Evolutionary conservation across 2,797 vertebrate genomes (phyloP), one percentile per base, ranked within the genome.

Genomic region (Mormyrus proboscirostris): DNA sequence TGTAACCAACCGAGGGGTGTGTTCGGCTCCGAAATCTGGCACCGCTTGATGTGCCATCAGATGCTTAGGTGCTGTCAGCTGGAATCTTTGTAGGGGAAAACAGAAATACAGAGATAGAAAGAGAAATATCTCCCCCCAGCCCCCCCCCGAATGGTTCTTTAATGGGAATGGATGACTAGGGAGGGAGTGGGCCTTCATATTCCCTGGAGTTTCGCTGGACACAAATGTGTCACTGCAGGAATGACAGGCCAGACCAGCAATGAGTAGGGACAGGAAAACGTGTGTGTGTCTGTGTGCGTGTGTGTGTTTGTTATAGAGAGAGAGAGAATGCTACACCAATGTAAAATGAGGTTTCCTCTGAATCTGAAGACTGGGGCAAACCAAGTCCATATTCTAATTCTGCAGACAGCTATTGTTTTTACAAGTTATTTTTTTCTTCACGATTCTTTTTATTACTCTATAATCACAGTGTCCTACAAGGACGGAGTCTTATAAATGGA

Each of bases 41-140:
- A 12, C 65, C 33, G n/a, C 73, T 87, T 73, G 44, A 69, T 38
- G 53, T 87, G 89, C 25, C 84, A 87, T 14, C 62, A 50, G 10
- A 53, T 69, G 50, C 85, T n/a, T 65, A 79, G 84, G 51, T 87
- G 49, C 49, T 50, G 65, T 73, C 50, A 89, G 41, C 49, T 38
- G 6, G 38, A 49, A 47, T 53, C 14, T 76, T 89, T 89, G 22
- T 41, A 51, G 3, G 38, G 49, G 86, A 82, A 83, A 49, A 44
- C n/a, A 14, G 79, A 41, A 87, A 57, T 25, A 76, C 14, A 47
- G 73, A 82, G 44, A 82, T 19, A 57, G 16, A 55, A 55, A 55
- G 53, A 55, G 53, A 55, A 55, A 55, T 55, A 12, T 0, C 51
- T 3, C 55, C 53, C 5, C 19, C 55, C 25, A 0, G 2, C 29